Base-by-base conservation (phyloP, 2,113 vertebrate genomes). In the Anguilla rostrata region DNA sequence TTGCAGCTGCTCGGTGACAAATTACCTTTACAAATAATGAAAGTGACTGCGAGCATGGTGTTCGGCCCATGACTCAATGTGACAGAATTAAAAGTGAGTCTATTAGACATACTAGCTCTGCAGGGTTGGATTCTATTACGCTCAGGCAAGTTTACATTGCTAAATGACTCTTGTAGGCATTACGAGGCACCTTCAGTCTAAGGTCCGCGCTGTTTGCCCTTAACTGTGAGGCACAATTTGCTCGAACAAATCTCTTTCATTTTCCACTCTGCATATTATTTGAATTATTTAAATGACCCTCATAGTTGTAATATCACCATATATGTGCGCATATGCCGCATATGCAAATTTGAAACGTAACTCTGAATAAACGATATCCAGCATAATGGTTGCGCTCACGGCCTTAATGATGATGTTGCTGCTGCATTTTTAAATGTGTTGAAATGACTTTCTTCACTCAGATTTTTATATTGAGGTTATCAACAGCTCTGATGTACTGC, bases 1-100 rank as follows among this genome's bases (percentile, higher is more conserved):
- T 83, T 15, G 16, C 82, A 83, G 82, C 81, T 57, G 22, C 29
- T 39, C n/a, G 39, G 53, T 53, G 39, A 83, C 53, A 63, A 60
- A 83, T 83, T 34, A 83, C 82, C 82, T 83, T 39, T 39, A 60
- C 82, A 39, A 57, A 39, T 56, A 83, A 83, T 60, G 82, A 83
- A 83, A 83, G 56, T 39, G 29, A 83, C 29, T 39, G 53, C 22
- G 5, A 60, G 29, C 53, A 49, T 26, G 12, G 81, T 15, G 81
- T 53, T 46, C 18, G 1, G 40, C n/a, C 7, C 81, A 83, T 83
- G 81, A 83, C 56, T 83, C 81, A 83, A 83, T 53, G 12, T 49
- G 81, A 22, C 43, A 83, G 46, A 41, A 49, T 83, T 49, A 83
- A 34, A 49, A 83, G 81, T 29, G 40, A 75, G 71, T 75, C 71